Base-by-base conservation (phyloP, 2,113 vertebrate genomes). In the Ceyx melanurus region DNA sequence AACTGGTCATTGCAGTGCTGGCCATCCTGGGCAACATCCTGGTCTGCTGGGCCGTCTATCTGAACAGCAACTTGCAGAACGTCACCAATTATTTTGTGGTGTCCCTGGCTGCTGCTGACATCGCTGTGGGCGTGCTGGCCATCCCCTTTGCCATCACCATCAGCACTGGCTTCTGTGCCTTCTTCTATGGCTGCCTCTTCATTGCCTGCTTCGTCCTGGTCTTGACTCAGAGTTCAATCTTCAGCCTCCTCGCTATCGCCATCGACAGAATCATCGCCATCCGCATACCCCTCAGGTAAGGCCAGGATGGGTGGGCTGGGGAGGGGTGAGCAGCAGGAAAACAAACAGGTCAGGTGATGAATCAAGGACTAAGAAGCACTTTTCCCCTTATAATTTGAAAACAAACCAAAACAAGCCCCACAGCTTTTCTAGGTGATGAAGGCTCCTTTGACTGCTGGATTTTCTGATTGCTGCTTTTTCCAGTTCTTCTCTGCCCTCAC, bases 51-150 rank as follows among this genome's bases (percentile, higher is more conserved):
- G 99, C 99, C 0, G 99, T 99, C 86, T 98, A 97, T 78, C 93
- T 99, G 83, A 99, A 99, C 92, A 99, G 98, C 97, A 99, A 99
- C 97, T 97, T 99, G 92, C 99, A 99, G 98, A 99, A 97, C 88
- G 98, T 99, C 98, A 99, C 99, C 96, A 99, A 99, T 97, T 99
- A 98, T 92, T 99, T 99, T 0, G 98, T 99, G 97, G 99, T 99
- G 91, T 99, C 99, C 0, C 97, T 99, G 97, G 99, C 99, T 1
- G 98, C 98, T 20, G 99, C 99, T 0, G 99, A 99, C 97, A 99
- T 99, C 3, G 99, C 99, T 0, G 99, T 99, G 94, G 99, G 99
- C 0, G 97, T 99, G 89, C 98, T 99, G 54, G 99, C 99, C 71
- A 99, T 99, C 84, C 99, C 99, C 58, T 99, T 99, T 8, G 97